A percentile compares a stretch with the other conserved stretches of the same genome.
phyloP scores from a whole-genome alignment of 2,797 vertebrate species.

The Sebastiscus tertius region DNA sequence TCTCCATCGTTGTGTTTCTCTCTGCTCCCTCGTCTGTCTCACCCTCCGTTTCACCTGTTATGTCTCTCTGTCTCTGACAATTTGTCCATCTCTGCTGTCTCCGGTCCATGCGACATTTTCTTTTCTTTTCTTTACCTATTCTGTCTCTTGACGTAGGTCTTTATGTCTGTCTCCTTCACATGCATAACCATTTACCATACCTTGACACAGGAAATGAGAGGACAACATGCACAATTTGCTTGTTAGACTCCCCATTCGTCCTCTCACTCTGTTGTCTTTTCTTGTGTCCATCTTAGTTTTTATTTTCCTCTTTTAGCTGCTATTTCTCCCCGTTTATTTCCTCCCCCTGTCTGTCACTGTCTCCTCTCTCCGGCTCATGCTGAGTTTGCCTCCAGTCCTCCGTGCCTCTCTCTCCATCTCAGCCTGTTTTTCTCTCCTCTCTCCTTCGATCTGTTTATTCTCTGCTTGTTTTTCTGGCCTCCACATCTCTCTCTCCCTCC shows the following conservation, averaged over 20 bases:
- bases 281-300: not conserved
- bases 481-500: constrained; percentile 30
- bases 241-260: not conserved
- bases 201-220: not conserved
- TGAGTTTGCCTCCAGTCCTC: constrained; percentile 64
- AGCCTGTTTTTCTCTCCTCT: constrained; percentile 64
- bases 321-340: constrained; percentile 17
- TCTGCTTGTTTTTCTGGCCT: constrained; percentile 73
- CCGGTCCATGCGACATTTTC: not conserved
- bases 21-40: constrained; percentile 28
- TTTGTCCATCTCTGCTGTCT: not conserved
- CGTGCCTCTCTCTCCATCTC: constrained; percentile 48
- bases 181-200: not conserved
- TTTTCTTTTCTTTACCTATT: not conserved
- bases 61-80: not conserved
- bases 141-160: not conserved
- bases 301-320: not conserved
- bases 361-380: constrained; percentile 52
- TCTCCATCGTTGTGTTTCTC: constrained; percentile 11
- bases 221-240: not conserved
- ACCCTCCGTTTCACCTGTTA: not conserved
- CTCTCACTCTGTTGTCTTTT: not conserved
- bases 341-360: constrained; percentile 41
- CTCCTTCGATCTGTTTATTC: constrained; percentile 74
- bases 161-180: not conserved